Conservation (phyloP, 2,888 invertebrate genomes). For the Argyresthia goedartella region DNA sequence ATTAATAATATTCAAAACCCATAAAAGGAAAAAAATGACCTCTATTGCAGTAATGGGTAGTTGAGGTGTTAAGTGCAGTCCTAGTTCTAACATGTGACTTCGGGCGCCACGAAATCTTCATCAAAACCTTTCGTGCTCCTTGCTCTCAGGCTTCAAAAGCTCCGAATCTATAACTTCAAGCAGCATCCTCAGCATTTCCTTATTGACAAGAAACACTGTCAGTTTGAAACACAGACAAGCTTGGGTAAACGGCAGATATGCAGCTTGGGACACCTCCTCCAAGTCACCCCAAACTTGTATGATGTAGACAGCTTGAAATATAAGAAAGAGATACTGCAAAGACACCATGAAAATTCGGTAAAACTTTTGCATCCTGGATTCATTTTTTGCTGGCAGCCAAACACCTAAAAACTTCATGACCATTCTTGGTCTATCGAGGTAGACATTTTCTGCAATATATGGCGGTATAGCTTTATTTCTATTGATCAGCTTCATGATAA, state of each 20-base stretch:
- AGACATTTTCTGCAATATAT: constrained; percentile 29
- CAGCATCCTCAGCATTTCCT: constrained; percentile 27
- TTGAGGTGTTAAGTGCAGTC: no score
- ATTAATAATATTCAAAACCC: no score
- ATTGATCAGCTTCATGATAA: no score
- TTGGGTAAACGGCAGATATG: constrained; percentile 49
- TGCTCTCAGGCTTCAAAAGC: constrained; percentile 33
- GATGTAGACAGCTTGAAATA: constrained; percentile 49
- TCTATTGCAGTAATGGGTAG: no score
- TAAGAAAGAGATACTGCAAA: constrained; percentile 42
- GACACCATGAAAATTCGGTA: constrained; percentile 37
- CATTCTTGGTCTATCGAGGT: constrained; percentile 42
- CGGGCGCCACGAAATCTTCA: background rate
- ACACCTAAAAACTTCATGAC: constrained; percentile 52
- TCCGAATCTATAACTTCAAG: constrained; percentile 38
- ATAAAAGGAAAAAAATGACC: no score
- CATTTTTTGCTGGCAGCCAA: constrained; percentile 37
- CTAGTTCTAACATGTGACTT: background rate
- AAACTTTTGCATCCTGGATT: constrained; percentile 21
- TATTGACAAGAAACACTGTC: constrained; percentile 41
- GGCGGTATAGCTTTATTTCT: no score
- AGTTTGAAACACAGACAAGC: constrained; percentile 56
- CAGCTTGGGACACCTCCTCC: constrained; percentile 50
- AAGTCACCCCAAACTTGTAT: constrained; percentile 50
- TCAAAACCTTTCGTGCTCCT: constrained; percentile 32